phyloP scores from a whole-genome alignment of 2,888 invertebrate species.

The Calliopum simillimum region DNA sequence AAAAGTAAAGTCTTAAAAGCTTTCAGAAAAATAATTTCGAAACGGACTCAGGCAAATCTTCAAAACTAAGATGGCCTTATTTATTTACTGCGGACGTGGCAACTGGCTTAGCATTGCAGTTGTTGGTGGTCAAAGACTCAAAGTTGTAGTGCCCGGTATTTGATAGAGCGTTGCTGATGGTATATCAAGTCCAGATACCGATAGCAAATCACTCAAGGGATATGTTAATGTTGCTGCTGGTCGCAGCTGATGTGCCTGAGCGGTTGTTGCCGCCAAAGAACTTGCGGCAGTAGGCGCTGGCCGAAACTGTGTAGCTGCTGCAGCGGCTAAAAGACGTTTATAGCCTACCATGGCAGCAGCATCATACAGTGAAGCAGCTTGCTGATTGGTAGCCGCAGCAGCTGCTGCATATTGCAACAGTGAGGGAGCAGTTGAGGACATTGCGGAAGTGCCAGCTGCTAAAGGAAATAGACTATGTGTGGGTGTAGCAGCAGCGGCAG shows the following conservation, averaged over 20 bases:
- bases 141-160: conserved; percentile 75
- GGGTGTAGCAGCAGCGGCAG: conserved; percentile 56
- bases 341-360: conserved; percentile 66
- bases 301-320: conserved; percentile 63
- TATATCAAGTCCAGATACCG: conserved; percentile 76
- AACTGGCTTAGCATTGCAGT: conserved; percentile 62
- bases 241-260: conserved; percentile 30
- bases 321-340: conserved; percentile 66
- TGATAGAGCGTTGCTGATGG: conserved; percentile 76
- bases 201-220: conserved; percentile 78
- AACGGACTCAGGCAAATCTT: no score
- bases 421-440: conserved; percentile 64
- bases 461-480: conserved; percentile 54
- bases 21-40: no score
- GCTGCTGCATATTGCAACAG: conserved; percentile 72
- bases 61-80: no score
- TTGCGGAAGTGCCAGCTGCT: conserved; percentile 44
- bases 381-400: conserved; percentile 73
- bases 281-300: conserved; percentile 51
- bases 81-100: conserved; percentile 50
- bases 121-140: conserved; percentile 76
- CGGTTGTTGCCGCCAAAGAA: conserved; percentile 64
- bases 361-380: conserved; percentile 64
- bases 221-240: conserved; percentile 73
- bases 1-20: no score